Conservation (phyloP, 1,140 invertebrate genomes). For the Schlechtendalia chinensis region DNA sequence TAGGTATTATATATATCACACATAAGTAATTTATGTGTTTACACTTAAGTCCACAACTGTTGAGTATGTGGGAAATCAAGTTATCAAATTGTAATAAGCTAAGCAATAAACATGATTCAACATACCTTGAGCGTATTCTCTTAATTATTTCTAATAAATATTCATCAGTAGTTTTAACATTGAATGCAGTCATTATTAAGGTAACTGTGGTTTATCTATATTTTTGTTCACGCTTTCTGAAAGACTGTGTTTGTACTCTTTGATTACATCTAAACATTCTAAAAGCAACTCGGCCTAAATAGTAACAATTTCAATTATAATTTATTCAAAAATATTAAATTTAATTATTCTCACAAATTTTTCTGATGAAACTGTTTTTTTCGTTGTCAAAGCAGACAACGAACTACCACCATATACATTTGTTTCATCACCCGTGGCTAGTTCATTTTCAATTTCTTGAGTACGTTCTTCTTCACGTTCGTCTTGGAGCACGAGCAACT, state of each 20-base stretch:
- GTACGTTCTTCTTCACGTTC: conserved; percentile 82
- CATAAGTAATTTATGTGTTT: too few relatives aligned
- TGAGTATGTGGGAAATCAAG: too few relatives aligned
- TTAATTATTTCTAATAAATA: conserved; percentile 79
- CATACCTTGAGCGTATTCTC: conserved; percentile 71
- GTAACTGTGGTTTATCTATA: conserved; percentile 58
- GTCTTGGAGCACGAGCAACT: conserved; percentile 89
- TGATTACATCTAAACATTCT: conserved; percentile 81
- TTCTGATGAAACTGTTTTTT: conserved; percentile 88
- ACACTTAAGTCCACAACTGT: too few relatives aligned
- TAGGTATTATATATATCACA: too few relatives aligned
- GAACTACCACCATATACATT: conserved; percentile 65
- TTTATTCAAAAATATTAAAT: conserved; percentile 38
- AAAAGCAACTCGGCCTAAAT: conserved; percentile 80
- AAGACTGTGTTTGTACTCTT: conserved; percentile 64
- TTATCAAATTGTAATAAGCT: not conserved
- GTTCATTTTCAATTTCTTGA: conserved; percentile 66
- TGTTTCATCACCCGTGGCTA: conserved; percentile 70
- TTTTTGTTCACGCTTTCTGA: conserved; percentile 56
- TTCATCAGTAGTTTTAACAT: conserved; percentile 69
- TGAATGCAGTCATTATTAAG: conserved; percentile 78
- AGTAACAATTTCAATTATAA: not conserved
- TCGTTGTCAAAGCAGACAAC: conserved; percentile 77
- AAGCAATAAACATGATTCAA: not conserved
- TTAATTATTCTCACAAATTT: conserved; percentile 68